phyloP scores from a whole-genome alignment of 2,888 invertebrate genomes.

The Drosophila macrothrix region DNA sequence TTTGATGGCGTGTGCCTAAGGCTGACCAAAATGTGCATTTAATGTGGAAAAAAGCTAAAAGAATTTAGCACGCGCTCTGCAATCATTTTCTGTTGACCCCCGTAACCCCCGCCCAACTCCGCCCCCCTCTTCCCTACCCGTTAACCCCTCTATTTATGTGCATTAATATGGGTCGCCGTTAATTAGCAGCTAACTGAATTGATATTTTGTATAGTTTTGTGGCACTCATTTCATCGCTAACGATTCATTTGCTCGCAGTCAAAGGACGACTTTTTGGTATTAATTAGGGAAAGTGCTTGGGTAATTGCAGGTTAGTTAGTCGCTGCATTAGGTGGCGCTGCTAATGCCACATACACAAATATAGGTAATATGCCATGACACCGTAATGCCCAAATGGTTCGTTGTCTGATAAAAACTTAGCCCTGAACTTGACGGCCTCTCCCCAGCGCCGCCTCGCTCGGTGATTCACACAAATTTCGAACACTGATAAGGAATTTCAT shows the following conservation, averaged over 20 bases:
- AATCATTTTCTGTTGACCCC: slow-evolving; percentile 49
- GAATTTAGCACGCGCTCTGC: slow-evolving; percentile 72
- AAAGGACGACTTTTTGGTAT: not conserved
- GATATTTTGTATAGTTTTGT: slow-evolving; percentile 30
- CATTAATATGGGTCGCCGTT: slow-evolving; percentile 26
- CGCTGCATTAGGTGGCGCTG: not conserved
- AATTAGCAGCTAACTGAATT: slow-evolving; percentile 49
- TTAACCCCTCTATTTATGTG: slow-evolving; percentile 5
- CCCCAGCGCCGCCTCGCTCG: not conserved
- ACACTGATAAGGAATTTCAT: slow-evolving; percentile 11
- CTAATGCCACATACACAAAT: not conserved
- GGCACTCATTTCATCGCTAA: slow-evolving; percentile 31
- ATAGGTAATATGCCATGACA: not conserved
- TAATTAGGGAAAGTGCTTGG: slow-evolving; percentile 21
- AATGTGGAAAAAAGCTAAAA: slow-evolving; percentile 58
- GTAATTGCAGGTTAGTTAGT: slow-evolving; percentile 3
- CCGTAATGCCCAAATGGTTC: slow-evolving; percentile 1
- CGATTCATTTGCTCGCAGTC: slow-evolving; percentile 36
- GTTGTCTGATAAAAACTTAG: slow-evolving; percentile 13
- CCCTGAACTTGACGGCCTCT: slow-evolving; percentile 40
- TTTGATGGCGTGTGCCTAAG: slow-evolving; percentile 62
- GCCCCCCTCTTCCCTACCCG: too few relatives aligned
- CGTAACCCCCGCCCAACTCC: not conserved
- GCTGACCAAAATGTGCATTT: slow-evolving; percentile 72
- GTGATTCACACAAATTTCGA: not conserved